These are phyloP conservation scores for Eurosta solidaginis DNA, from an alignment of 1,140 invertebrate genomes.

Conservation along the genomic window DNA sequence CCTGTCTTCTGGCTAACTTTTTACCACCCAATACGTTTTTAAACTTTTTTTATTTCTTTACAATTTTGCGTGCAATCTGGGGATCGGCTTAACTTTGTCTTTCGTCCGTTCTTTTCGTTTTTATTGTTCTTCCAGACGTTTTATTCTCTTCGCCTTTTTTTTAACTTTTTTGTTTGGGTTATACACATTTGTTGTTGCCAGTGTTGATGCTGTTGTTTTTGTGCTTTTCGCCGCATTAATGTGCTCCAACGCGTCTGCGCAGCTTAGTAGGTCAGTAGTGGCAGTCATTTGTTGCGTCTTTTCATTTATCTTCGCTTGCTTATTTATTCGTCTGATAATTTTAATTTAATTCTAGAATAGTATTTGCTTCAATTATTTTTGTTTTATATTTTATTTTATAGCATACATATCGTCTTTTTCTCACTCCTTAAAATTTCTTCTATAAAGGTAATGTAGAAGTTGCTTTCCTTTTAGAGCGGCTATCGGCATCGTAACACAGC, in stretches of 20 bases:
- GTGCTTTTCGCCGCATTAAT: conserved; percentile 20
- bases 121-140: not conserved
- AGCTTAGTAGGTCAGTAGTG: conserved; percentile 29
- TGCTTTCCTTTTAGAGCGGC: too few species aligned
- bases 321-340: not conserved
- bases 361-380: not conserved
- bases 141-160: not conserved
- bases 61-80: too few species aligned
- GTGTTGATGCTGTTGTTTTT: too few species aligned
- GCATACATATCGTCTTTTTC: not conserved
- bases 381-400: not conserved
- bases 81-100: too few species aligned
- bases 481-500: too few species aligned
- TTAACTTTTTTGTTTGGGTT: not conserved
- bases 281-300: not conserved
- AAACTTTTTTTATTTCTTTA: not conserved
- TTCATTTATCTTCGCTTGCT: not conserved
- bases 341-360: not conserved
- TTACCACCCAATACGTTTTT: too few species aligned
- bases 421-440: not conserved
- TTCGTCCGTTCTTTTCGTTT: too few species aligned
- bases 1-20: not conserved
- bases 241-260: not conserved
- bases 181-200: not conserved
- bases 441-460: too few species aligned